Conservation (phyloP, 2,797 vertebrate species). For the Petrocephalus schoutedeni region DNA sequence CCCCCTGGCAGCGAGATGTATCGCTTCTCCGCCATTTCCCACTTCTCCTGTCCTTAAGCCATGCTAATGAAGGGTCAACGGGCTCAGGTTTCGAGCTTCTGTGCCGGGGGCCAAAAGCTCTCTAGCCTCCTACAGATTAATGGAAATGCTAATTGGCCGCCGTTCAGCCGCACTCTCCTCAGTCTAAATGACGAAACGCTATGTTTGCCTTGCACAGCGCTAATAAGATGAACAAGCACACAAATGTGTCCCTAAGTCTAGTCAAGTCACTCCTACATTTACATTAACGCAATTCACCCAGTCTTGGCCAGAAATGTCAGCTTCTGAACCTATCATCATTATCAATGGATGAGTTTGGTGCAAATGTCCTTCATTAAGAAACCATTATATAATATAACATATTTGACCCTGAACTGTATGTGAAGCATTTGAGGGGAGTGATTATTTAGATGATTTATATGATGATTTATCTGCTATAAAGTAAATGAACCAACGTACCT, state of each 20-base stretch:
- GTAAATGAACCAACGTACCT: neutral
- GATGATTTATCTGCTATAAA: neutral
- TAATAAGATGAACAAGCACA: neutral
- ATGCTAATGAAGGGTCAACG: neutral
- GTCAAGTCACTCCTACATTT: neutral
- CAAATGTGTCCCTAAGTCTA: neutral
- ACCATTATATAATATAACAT: neutral
- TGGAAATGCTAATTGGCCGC: neutral
- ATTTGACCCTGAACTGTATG: neutral
- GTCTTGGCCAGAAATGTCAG: neutral
- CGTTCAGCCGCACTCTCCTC: neutral
- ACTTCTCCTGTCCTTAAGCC: neutral
- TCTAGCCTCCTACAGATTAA: neutral
- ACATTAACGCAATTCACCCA: neutral
- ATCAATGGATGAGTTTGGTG: neutral
- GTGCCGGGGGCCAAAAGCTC: neutral
- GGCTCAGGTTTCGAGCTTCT: neutral
- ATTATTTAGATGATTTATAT: neutral
- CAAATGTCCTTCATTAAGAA: neutral
- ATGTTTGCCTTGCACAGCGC: neutral
- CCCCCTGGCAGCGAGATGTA: neutral
- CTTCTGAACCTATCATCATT: neutral
- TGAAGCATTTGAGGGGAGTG: constrained; percentile 4
- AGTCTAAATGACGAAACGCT: neutral
- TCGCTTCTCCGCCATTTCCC: constrained; percentile 6